Evolutionary conservation across 2,113 vertebrate species (phyloP).

Genomic region (Anoplopoma fimbria): DNA sequence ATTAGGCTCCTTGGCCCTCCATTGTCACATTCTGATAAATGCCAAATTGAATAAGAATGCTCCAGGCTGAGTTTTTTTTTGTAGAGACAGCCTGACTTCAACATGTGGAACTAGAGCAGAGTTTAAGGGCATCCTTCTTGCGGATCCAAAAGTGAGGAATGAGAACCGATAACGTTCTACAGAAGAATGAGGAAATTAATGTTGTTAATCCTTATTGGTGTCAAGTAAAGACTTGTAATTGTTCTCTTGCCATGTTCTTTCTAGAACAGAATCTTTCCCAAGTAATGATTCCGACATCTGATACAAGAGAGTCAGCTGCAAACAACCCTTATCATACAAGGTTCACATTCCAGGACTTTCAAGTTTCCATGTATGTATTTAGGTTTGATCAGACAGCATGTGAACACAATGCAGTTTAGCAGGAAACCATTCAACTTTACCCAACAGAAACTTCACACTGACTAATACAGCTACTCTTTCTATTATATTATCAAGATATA

Average conservation of each 20-base stretch:
- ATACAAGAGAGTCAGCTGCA: neutral
- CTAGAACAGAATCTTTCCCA: neutral
- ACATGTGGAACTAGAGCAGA: neutral
- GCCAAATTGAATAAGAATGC: neutral
- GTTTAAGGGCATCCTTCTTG: neutral
- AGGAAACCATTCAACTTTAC: neutral
- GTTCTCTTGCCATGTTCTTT: too few species aligned
- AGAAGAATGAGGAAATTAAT: neutral
- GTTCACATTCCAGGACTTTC: neutral
- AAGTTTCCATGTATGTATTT: neutral
- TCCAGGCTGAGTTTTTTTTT: neutral
- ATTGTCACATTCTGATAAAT: neutral
- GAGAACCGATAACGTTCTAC: neutral
- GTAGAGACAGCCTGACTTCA: neutral
- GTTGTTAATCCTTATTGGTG: neutral
- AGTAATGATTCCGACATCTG: neutral
- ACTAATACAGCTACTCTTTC: too few species aligned
- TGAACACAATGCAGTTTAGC: neutral
- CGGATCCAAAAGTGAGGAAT: neutral
- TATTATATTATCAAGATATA: too few species aligned
- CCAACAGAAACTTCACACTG: too few species aligned
- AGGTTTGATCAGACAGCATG: too few species aligned
- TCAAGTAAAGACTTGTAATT: neutral
- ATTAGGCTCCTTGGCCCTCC: neutral
- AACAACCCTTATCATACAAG: too few species aligned